Conservation (phyloP, 2,888 invertebrate species). For the Standfussiana lucernea region DNA sequence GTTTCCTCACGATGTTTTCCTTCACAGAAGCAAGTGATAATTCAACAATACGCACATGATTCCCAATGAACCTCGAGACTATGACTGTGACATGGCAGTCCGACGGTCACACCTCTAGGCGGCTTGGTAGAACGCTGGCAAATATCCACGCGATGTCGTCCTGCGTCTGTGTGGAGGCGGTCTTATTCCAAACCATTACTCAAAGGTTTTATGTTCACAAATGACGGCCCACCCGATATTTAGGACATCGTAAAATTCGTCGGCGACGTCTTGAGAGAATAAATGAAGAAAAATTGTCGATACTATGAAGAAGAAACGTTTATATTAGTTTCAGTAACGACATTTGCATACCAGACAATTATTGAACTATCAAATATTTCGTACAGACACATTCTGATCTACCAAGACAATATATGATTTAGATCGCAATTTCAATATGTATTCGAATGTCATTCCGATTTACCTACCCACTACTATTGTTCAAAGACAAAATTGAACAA, state of each 20-base stretch:
- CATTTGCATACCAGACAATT: neutral
- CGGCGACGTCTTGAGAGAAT: conserved; percentile 36
- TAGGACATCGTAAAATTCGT: conserved; percentile 33
- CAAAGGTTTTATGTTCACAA: conserved; percentile 46
- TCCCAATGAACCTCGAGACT: too few species aligned
- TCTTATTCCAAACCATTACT: conserved; percentile 25
- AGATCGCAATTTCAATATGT: neutral
- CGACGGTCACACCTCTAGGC: too few species aligned
- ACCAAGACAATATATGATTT: neutral
- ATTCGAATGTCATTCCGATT: neutral
- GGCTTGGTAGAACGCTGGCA: too few species aligned
- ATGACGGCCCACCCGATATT: conserved; percentile 44
- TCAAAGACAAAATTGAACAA: neutral
- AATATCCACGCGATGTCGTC: neutral
- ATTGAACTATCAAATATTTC: neutral
- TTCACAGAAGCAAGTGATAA: too few species aligned
- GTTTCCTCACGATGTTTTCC: too few species aligned
- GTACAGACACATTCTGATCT: neutral
- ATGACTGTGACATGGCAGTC: too few species aligned
- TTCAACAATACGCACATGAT: too few species aligned
- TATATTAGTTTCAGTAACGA: neutral
- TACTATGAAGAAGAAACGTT: neutral
- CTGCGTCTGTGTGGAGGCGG: neutral
- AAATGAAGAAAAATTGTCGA: conserved; percentile 1
- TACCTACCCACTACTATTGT: neutral